phyloP scores from a whole-genome alignment of 2,888 invertebrate genomes.

The Scaptomyza polygonia region DNA sequence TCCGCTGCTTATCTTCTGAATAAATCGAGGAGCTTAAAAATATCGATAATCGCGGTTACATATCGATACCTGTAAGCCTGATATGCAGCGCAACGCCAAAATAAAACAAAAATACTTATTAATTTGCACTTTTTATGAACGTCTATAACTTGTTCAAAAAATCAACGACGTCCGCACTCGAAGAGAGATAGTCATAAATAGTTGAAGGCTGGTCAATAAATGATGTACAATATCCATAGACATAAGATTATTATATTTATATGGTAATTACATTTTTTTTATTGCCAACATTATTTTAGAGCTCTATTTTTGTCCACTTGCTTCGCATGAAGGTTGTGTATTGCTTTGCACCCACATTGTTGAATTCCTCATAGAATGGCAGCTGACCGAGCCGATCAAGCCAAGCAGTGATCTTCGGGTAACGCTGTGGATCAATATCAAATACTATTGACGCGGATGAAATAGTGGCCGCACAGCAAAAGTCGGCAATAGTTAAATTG shows the following conservation, averaged over 20 bases:
- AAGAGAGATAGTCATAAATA: too few relatives aligned
- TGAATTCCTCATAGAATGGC: conserved; percentile 66
- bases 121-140: too few relatives aligned
- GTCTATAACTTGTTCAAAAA: too few relatives aligned
- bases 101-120: too few relatives aligned
- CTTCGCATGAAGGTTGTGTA: conserved; percentile 41
- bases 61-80: neutral
- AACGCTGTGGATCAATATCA: conserved; percentile 54
- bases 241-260: neutral
- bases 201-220: too few relatives aligned
- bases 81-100: too few relatives aligned
- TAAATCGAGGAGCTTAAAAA: conserved; percentile 17
- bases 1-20: conserved; percentile 1
- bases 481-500: conserved; percentile 71
- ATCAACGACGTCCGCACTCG: too few relatives aligned
- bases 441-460: conserved; percentile 44
- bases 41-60: conserved; percentile 12
- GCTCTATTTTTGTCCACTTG: conserved; percentile 40
- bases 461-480: conserved; percentile 56
- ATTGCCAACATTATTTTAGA: conserved; percentile 3
- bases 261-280: neutral
- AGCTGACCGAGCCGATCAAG: conserved; percentile 57
- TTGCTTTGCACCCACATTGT: conserved; percentile 37
- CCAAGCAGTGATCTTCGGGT: conserved; percentile 69
- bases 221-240: too few relatives aligned